These are phyloP conservation scores for Phylloscopus trochilus DNA, from an alignment of 2,113 vertebrate species.

Conservation along the genomic window DNA sequence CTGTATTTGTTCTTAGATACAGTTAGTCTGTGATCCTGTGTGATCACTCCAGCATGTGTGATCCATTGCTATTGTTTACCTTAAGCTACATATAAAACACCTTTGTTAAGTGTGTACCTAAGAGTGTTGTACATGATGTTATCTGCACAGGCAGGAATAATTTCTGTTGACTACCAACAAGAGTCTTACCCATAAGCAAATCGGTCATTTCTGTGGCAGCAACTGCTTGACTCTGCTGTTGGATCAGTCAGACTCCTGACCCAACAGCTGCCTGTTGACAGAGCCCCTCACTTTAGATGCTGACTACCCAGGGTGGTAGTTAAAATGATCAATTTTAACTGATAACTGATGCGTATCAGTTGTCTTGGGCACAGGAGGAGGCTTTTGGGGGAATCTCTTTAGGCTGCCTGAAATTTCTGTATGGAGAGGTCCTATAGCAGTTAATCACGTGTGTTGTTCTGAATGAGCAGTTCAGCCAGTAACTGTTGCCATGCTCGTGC, in stretches of 20 bases:
- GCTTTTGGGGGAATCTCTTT: background rate
- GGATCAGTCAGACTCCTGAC: background rate
- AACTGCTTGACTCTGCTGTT: background rate
- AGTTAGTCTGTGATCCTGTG: background rate
- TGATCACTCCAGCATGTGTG: rapidly evolving
- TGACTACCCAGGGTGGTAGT: background rate
- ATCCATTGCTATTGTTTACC: background rate
- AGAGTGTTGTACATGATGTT: rapidly evolving
- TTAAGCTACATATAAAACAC: background rate
- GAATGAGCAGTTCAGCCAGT: background rate
- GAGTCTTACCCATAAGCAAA: background rate
- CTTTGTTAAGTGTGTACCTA: background rate
- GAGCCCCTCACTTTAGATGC: background rate
- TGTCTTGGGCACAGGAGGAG: background rate
- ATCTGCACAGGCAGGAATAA: background rate
- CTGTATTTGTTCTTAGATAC: background rate
- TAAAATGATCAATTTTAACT: background rate
- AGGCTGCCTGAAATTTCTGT: background rate
- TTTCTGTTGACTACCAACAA: background rate
- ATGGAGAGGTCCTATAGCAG: background rate
- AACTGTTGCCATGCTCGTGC: no score
- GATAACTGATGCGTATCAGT: background rate
- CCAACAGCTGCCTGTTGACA: background rate
- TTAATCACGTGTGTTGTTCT: background rate
- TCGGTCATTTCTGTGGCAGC: background rate